Percentiles rank a stretch among this genome's conserved stretches.
Evolutionary conservation across 2,888 invertebrate species (phyloP).

Genomic region (Tortrix viridana): DNA sequence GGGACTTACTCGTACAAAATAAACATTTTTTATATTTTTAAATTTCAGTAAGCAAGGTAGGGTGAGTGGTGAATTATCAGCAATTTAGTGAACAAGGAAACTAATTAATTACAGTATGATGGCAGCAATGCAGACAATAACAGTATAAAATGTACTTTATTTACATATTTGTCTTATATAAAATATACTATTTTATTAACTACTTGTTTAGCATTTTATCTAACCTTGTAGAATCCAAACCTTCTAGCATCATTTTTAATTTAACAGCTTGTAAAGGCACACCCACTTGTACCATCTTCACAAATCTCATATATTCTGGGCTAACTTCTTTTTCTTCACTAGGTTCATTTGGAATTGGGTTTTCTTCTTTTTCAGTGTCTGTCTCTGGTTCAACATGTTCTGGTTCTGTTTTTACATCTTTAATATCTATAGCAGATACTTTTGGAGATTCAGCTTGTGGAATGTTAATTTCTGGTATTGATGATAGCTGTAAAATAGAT

Average conservation of each 20-base stretch:
- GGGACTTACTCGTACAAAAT: too few relatives aligned
- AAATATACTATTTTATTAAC: constrained; percentile 12
- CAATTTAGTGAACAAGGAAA: too few relatives aligned
- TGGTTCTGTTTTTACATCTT: constrained; percentile 12
- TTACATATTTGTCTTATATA: not conserved
- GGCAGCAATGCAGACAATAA: not conserved
- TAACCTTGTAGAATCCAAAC: constrained; percentile 89
- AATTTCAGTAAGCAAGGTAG: too few relatives aligned
- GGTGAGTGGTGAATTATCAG: too few relatives aligned
- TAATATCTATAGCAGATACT: constrained; percentile 21
- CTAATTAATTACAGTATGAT: too few relatives aligned
- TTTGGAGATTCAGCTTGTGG: constrained; percentile 37
- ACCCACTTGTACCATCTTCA: constrained; percentile 95
- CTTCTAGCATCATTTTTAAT: constrained; percentile 92
- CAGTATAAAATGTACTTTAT: not conserved
- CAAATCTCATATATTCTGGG: constrained; percentile 89
- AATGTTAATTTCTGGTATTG: constrained; percentile 76
- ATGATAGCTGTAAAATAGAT: constrained; percentile 71
- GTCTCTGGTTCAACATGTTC: constrained; percentile 24
- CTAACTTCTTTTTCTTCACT: constrained; percentile 71
- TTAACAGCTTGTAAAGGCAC: constrained; percentile 93
- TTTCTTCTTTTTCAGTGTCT: constrained; percentile 8
- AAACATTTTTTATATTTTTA: too few relatives aligned
- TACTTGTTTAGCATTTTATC: constrained; percentile 73
- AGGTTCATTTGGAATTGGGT: constrained; percentile 6